These are phyloP conservation scores for Drosophila emarginata DNA, from an alignment of 2,888 invertebrate genomes.

Conservation along the genomic window DNA sequence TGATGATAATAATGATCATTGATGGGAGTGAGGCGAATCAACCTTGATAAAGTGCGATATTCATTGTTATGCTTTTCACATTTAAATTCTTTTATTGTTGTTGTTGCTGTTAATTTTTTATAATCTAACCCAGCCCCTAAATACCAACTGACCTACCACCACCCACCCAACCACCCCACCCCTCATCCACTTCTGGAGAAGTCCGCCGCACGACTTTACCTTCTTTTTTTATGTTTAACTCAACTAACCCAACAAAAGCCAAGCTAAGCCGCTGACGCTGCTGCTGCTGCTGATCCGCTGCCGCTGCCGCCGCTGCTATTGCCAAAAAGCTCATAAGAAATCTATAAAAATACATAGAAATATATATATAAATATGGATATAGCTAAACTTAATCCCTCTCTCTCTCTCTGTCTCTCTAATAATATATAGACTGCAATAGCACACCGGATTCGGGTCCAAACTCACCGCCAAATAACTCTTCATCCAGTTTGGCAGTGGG, in stretches of 20 bases:
- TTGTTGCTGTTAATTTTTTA: background rate
- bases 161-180: background rate
- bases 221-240: slow-evolving; percentile 14
- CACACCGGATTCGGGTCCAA: slow-evolving; percentile 90
- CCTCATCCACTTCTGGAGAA: background rate
- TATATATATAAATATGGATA: background rate
- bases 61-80: slow-evolving; percentile 17
- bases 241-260: slow-evolving; percentile 20
- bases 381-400: background rate
- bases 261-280: slow-evolving; percentile 19
- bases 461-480: slow-evolving; percentile 86
- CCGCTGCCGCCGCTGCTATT: background rate
- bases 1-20: too few relatives aligned
- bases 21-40: background rate
- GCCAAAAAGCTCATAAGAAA: background rate
- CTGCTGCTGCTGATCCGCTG: slow-evolving; percentile 6
- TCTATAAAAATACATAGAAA: too few relatives aligned
- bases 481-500: slow-evolving; percentile 81
- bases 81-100: slow-evolving; percentile 1
- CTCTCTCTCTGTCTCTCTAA: too few relatives aligned
- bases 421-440: slow-evolving; percentile 84
- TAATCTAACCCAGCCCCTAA: background rate
- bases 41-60: background rate
- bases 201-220: background rate
- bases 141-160: slow-evolving; percentile 1